phyloP scores from a whole-genome alignment of 2,797 vertebrate genomes.

The Sarcoramphus papa region DNA sequence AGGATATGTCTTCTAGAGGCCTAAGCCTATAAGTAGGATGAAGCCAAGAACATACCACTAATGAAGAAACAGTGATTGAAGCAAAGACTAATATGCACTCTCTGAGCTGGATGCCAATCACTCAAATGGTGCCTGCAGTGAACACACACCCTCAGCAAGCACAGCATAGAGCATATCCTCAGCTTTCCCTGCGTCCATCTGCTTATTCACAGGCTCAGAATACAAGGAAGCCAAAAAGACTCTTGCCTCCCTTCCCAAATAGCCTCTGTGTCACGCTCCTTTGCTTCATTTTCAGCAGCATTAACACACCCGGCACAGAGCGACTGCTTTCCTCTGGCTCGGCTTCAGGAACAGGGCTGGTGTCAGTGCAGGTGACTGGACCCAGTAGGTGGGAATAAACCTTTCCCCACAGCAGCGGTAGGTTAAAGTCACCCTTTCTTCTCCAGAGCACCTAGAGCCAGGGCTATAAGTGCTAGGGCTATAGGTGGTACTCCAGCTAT shows the following conservation, averaged over 20 bases:
- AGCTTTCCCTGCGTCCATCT: not conserved
- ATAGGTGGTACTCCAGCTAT: not conserved
- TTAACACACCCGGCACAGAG: not conserved
- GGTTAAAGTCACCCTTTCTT: not conserved
- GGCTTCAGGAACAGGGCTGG: not conserved
- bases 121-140: not conserved
- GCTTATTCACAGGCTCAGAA: not conserved
- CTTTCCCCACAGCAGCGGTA: not conserved
- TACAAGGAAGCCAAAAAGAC: not conserved
- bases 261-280: not conserved
- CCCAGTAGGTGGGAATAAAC: not conserved
- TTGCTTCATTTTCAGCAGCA: not conserved
- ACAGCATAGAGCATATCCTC: not conserved
- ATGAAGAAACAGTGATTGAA: not conserved
- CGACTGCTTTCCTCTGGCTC: not conserved
- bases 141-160: not conserved
- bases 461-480: not conserved
- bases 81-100: rapidly evolving
- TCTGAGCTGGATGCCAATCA: not conserved
- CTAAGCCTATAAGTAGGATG: not conserved
- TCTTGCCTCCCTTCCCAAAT: not conserved
- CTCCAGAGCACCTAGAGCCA: not conserved
- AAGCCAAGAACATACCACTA: not conserved
- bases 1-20: not conserved
- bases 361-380: not conserved